phyloP scores from a whole-genome alignment of 2,113 vertebrate species.

The Oreochromis aureus region DNA sequence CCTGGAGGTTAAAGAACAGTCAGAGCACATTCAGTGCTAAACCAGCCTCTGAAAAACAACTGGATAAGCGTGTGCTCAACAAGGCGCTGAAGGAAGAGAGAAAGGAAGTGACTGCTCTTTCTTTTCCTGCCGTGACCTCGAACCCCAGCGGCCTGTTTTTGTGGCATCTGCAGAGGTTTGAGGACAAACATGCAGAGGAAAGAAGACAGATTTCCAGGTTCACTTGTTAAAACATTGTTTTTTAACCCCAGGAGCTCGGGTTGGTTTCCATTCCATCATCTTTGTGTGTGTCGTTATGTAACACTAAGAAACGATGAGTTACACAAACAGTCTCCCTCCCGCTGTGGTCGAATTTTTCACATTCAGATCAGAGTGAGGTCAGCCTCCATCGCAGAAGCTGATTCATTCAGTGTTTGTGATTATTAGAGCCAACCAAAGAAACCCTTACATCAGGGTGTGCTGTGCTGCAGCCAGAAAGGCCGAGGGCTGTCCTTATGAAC shows the following conservation, averaged over 20 bases:
- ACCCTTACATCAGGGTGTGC: not conserved
- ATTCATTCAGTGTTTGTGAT: not conserved
- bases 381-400: not conserved
- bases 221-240: not conserved
- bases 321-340: rapidly evolving
- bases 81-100: not conserved
- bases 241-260: not conserved
- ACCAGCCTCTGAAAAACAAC: not conserved
- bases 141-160: not conserved
- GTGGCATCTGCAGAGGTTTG: not conserved
- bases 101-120: not conserved
- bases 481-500: not conserved
- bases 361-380: not conserved
- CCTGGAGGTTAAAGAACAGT: not conserved
- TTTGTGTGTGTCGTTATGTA: not conserved
- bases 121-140: not conserved
- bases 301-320: not conserved
- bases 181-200: not conserved
- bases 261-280: not conserved
- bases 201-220: not conserved
- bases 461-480: not conserved
- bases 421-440: not conserved
- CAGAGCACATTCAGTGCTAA: not conserved
- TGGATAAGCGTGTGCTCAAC: not conserved
- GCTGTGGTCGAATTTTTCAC: not conserved